Evolutionary conservation across 2,113 vertebrate species (phyloP).

Genomic region (Galemys pyrenaicus): DNA sequence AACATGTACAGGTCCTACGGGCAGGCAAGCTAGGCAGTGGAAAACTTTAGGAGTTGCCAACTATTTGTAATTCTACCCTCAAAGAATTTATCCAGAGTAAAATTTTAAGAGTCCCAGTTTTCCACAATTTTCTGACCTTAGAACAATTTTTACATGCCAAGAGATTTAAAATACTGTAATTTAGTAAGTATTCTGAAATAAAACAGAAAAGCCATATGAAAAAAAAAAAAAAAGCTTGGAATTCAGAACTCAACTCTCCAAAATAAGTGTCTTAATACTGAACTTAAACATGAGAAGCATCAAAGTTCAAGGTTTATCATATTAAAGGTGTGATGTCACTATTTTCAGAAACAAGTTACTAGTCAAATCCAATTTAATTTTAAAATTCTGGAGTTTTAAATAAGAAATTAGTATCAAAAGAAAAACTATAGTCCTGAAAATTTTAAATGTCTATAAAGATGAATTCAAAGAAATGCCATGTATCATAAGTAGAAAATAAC

Average conservation of each 20-base stretch:
- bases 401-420: slow-evolving; percentile 1
- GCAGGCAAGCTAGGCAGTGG: slow-evolving; percentile 1
- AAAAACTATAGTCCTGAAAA: background rate
- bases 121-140: slow-evolving; percentile 42
- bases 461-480: slow-evolving; percentile 34
- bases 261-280: background rate
- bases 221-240: slow-evolving; percentile 28
- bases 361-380: slow-evolving; percentile 21
- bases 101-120: slow-evolving; percentile 60
- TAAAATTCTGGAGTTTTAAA: slow-evolving; percentile 26
- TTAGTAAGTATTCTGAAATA: slow-evolving; percentile 56
- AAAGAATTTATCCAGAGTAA: slow-evolving; percentile 42
- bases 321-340: slow-evolving; percentile 52
- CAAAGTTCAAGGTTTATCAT: slow-evolving; percentile 23
- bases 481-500: slow-evolving; percentile 33
- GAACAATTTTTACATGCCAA: slow-evolving; percentile 49
- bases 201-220: slow-evolving; percentile 46
- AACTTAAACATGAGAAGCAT: background rate
- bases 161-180: slow-evolving; percentile 36
- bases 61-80: slow-evolving; percentile 60
- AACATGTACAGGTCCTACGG: slow-evolving; percentile 22
- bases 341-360: slow-evolving; percentile 51
- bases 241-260: slow-evolving; percentile 13
- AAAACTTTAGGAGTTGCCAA: slow-evolving; percentile 35
- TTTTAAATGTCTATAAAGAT: slow-evolving; percentile 23